Evolutionary conservation across 1,140 invertebrate genomes (phyloP).

Genomic region (Drosophila mojavensis): DNA sequence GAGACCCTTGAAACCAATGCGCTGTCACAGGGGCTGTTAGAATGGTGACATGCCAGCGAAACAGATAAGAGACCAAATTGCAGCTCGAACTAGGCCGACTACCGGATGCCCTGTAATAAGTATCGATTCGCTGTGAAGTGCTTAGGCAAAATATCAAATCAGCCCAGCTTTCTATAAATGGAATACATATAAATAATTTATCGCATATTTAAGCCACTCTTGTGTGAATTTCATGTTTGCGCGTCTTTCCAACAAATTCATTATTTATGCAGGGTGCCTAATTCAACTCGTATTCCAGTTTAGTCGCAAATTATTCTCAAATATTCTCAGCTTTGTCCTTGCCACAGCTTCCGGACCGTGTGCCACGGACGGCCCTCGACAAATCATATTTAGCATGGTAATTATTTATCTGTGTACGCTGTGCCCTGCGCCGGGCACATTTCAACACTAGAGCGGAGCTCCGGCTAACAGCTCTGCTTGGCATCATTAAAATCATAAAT

Average conservation of each 20-base stretch:
- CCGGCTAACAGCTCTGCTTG: neutral
- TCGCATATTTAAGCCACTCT: too few species aligned
- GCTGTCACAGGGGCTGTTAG: conserved; percentile 2
- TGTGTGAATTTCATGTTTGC: too few species aligned
- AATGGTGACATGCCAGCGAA: neutral
- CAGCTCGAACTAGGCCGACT: neutral
- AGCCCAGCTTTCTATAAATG: too few species aligned
- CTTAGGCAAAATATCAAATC: neutral
- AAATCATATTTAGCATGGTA: conserved; percentile 78
- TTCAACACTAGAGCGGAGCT: neutral
- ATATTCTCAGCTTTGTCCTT: conserved; percentile 45
- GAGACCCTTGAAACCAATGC: conserved; percentile 43
- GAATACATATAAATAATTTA: too few species aligned
- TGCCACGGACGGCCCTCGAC: conserved; percentile 5
- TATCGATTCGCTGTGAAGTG: neutral
- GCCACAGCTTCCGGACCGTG: conserved; percentile 31
- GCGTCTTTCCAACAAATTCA: too few species aligned
- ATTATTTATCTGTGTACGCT: conserved; percentile 67
- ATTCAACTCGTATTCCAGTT: conserved; percentile 17
- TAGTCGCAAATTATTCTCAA: conserved; percentile 14
- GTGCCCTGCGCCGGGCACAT: neutral
- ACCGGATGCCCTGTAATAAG: neutral
- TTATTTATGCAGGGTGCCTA: neutral
- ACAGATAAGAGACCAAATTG: neutral
- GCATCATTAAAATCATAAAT: conserved; percentile 78